Base-by-base conservation (phyloP, 1,140 invertebrate genomes). In the Scaptodrosophila lebanonensis region DNA sequence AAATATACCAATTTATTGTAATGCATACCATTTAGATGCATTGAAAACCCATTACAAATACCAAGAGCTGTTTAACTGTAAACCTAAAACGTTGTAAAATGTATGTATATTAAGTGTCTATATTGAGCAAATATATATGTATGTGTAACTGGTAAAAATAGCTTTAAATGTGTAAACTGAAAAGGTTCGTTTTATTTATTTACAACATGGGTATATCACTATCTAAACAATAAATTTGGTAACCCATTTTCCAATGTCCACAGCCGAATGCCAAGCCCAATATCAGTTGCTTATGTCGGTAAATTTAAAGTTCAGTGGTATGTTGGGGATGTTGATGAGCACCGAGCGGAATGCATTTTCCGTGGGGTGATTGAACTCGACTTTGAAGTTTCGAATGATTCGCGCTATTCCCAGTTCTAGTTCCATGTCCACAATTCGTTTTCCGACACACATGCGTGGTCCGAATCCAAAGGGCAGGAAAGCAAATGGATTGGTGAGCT, bases 361-460 rank as follows among this genome's bases (percentile, higher is more conserved):
- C 0, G 38, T 51, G 1, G 59, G 38, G 63, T 77, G 61, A 36
- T 88, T 83, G 87, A 89, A 91, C 25, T 89, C 88, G 3, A 90
- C 61, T 32, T 88, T 53, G 59, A 90, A 90, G 59, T 89, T 88
- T 39, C 89, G 77, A 12, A 90, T 75, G 16, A 92, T 83, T 75
- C 90, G 90, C 6, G 90, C 83, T 1, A 92, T 53, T 16, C 90
- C 89, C 3, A 91, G 86, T 79, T 92, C 89, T 36, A 93, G 82
- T 79, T 93, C 92, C 66, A 93, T 88, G 75, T 93, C 90, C 1
- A 93, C 93, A 66, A 94, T 90, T 49, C 93, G 87, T 53, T 91
- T 88, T 1, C 89, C 89, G 45, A 90, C 84, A 62, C 89, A 90
- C 44, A 82, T 88, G 40, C 89, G 83, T 5, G 88, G 86, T 12